These are phyloP conservation scores for Myxocyprinus asiaticus DNA, from an alignment of 2,113 vertebrate genomes.

Conservation along the genomic window DNA sequence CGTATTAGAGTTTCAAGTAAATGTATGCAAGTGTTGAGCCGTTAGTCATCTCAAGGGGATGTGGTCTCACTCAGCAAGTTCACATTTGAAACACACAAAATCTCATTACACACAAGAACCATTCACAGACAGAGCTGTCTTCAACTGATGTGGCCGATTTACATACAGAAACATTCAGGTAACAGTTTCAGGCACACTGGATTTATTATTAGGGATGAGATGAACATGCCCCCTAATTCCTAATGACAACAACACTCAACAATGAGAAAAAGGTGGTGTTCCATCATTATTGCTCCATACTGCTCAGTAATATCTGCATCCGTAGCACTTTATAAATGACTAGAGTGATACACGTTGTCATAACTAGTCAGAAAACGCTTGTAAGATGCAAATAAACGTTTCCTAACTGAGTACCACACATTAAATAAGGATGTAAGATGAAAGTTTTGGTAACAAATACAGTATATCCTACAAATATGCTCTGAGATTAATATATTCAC, in stretches of 20 bases:
- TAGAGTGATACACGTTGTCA: slow-evolving; percentile 10
- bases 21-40: slow-evolving; percentile 45
- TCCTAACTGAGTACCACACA: too few relatives aligned
- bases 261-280: background rate
- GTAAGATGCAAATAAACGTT: slow-evolving; percentile 10
- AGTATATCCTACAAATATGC: background rate
- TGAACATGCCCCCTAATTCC: slow-evolving; percentile 18
- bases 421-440: too few relatives aligned
- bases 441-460: background rate
- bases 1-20: slow-evolving; percentile 66
- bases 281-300: slow-evolving; percentile 47
- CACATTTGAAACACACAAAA: background rate
- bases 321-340: background rate
- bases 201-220: slow-evolving; percentile 14
- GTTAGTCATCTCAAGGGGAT: background rate
- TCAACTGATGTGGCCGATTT: background rate
- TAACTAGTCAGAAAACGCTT: background rate
- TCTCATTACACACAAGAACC: background rate
- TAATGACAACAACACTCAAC: background rate
- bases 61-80: slow-evolving; percentile 45
- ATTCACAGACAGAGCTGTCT: background rate
- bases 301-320: background rate
- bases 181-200: slow-evolving; percentile 30
- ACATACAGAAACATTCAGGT: slow-evolving; percentile 19
- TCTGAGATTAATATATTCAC: background rate